Conservation (phyloP, 2,888 invertebrate species). For the Dasysyrphus tricinctus region DNA sequence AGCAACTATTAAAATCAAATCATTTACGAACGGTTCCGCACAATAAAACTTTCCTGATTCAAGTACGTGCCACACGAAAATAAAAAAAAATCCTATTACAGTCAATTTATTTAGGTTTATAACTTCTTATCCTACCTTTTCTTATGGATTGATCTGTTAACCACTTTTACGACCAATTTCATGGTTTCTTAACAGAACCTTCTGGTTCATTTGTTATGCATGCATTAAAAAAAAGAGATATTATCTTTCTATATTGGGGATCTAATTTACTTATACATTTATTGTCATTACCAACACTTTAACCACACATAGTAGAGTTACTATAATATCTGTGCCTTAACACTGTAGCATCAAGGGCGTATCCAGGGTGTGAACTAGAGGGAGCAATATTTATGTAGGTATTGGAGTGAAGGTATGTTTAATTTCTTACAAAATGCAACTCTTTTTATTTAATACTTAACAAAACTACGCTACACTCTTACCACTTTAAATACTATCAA, state of each 20-base stretch:
- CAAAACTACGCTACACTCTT: too few species aligned
- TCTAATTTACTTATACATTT: slow-evolving; percentile 65
- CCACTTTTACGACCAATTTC: slow-evolving; percentile 45
- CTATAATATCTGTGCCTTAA: too few species aligned
- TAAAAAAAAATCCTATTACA: slow-evolving; percentile 48
- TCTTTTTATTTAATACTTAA: too few species aligned
- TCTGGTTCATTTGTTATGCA: slow-evolving; percentile 45
- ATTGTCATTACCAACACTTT: slow-evolving; percentile 63
- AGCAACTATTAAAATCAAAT: slow-evolving; percentile 39
- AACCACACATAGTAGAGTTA: too few species aligned
- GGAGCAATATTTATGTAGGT: too few species aligned
- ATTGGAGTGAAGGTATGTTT: too few species aligned
- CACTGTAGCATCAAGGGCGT: too few species aligned
- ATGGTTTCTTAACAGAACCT: slow-evolving; percentile 22
- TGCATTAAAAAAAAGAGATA: slow-evolving; percentile 41
- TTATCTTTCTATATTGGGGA: slow-evolving; percentile 65
- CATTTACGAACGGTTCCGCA: slow-evolving; percentile 58
- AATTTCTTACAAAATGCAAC: too few species aligned
- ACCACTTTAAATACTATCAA: too few species aligned
- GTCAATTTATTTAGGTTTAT: slow-evolving; percentile 7
- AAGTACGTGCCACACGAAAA: slow-evolving; percentile 53
- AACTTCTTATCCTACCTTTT: not conserved
- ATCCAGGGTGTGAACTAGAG: slow-evolving; percentile 38
- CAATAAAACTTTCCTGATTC: slow-evolving; percentile 67
- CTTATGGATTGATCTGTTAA: slow-evolving; percentile 15